Evolutionary conservation across 2,797 vertebrate genomes (phyloP), one percentile per base, ranked within the genome.

Genomic region (Acomys russatus): DNA sequence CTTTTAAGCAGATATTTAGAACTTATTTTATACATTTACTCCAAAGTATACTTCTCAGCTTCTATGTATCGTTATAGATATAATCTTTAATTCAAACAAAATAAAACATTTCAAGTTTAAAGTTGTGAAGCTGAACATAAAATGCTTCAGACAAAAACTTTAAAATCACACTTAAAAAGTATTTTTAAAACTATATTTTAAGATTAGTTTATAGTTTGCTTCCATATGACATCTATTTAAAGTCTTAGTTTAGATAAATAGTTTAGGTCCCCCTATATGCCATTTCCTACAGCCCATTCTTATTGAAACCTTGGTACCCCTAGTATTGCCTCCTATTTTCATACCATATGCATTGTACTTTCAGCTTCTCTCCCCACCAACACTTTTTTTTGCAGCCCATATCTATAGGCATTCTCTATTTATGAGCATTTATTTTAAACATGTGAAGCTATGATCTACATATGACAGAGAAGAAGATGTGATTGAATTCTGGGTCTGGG

Each of bases 21-120:
- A 94, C 83, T 80, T 56, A 44, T 94, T 91, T 91, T 88, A 90
- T 49, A 73, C 4, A 83, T 96, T 90, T 88, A 54, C 84, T 95
- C 96, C 30, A 84, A 94, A 33, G 59, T 63, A 88, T n/a, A 49
- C 33, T 85, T 92, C 6, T 51, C 63, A 94, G 70, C 76, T 91
- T 90, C 85, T 77, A 51, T 95, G 11, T 56, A 61, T 14, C 89
- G 8, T 74, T 87, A 85, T 59, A 71, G 51, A 97, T 95, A 90
- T 83, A 95, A 66, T 64, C n/a, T 92, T 92, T 94, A 96, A 96
- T 20, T 15, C 33, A 83, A 91, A 91, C 44, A n/a, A 93, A 94
- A 91, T 23, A 88, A 96, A 96, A 87, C 44, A 76, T 25, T 63
- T 74, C 49, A 91, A 92, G 70, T 59, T 91, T 49, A 92, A 95